Evolutionary conservation across 2,113 vertebrate species (phyloP).

Genomic region (Telmatochromis sp.): DNA sequence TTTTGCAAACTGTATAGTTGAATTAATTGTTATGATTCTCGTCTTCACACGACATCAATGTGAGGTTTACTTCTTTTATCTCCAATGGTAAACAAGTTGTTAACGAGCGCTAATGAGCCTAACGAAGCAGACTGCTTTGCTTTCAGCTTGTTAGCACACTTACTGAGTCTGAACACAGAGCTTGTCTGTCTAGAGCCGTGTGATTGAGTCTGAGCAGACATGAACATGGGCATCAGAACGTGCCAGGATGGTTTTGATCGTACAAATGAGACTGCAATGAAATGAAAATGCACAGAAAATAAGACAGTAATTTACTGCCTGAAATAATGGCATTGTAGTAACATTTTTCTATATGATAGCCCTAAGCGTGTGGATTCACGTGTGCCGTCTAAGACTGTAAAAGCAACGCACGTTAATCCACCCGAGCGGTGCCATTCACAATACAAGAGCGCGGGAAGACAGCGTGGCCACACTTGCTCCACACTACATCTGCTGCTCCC

Average conservation of each 20-base stretch:
- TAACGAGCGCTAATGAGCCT: slow-evolving; percentile 29
- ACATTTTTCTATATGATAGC: neutral
- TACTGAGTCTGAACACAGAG: slow-evolving; percentile 33
- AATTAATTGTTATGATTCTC: neutral
- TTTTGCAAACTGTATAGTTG: neutral
- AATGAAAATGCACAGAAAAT: neutral
- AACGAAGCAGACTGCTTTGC: slow-evolving; percentile 29
- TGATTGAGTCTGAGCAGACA: neutral
- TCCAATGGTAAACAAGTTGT: slow-evolving; percentile 30
- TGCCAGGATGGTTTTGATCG: neutral
- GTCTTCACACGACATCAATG: neutral
- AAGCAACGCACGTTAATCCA: neutral
- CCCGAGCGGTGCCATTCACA: neutral
- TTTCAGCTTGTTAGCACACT: slow-evolving; percentile 36
- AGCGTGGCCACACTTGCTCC: neutral
- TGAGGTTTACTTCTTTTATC: neutral
- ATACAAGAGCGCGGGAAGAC: neutral
- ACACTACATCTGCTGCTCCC: slow-evolving; percentile 19
- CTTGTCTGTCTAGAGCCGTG: slow-evolving; percentile 16
- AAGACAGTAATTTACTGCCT: neutral
- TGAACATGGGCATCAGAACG: neutral
- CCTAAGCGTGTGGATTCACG: neutral
- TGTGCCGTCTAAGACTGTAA: neutral
- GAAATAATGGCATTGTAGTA: neutral
- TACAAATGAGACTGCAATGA: neutral